phyloP scores from a whole-genome alignment of 1,140 invertebrate genomes.

The Drosophila saltans region DNA sequence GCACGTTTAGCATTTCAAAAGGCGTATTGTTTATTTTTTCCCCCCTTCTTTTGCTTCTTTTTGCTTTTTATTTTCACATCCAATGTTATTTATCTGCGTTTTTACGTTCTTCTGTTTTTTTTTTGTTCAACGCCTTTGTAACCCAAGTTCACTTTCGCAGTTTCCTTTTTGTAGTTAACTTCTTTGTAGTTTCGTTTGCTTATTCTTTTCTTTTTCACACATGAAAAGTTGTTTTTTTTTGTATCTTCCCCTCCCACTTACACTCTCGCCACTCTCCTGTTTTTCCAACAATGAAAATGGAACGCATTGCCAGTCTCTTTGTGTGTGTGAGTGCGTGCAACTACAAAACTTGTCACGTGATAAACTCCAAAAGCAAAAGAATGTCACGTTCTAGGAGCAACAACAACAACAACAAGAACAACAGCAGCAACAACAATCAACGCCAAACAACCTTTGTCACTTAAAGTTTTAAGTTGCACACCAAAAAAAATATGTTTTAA shows the following conservation, averaged over 20 bases:
- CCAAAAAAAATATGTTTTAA: constrained; percentile 74
- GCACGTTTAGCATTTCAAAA: constrained; percentile 80
- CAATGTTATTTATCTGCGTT: constrained; percentile 76
- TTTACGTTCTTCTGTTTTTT: constrained; percentile 2
- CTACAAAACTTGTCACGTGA: constrained; percentile 68
- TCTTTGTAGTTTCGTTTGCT: constrained; percentile 73
- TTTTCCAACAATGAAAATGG: constrained; percentile 54
- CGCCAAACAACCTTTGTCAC: constrained; percentile 77
- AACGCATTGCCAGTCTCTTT: constrained; percentile 29
- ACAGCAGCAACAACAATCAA: constrained; percentile 12
- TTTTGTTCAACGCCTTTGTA: constrained; percentile 57
- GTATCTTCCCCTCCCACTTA: neutral
- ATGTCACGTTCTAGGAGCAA: constrained; percentile 61
- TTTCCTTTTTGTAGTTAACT: constrained; percentile 71
- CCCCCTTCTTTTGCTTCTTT: constrained; percentile 2
- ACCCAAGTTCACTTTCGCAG: constrained; percentile 71
- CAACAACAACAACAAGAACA: neutral
- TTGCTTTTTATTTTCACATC: constrained; percentile 55
- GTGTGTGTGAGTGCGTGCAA: constrained; percentile 28
- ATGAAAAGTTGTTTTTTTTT: constrained; percentile 51
- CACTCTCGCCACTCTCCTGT: neutral
- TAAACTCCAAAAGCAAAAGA: constrained; percentile 66
- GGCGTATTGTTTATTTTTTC: constrained; percentile 75
- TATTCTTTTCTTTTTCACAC: constrained; percentile 62
- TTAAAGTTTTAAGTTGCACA: constrained; percentile 75